Evolutionary conservation across 2,797 vertebrate genomes (phyloP), one percentile per base, ranked within the genome.

Genomic region (Chaenodraco wilsoni): DNA sequence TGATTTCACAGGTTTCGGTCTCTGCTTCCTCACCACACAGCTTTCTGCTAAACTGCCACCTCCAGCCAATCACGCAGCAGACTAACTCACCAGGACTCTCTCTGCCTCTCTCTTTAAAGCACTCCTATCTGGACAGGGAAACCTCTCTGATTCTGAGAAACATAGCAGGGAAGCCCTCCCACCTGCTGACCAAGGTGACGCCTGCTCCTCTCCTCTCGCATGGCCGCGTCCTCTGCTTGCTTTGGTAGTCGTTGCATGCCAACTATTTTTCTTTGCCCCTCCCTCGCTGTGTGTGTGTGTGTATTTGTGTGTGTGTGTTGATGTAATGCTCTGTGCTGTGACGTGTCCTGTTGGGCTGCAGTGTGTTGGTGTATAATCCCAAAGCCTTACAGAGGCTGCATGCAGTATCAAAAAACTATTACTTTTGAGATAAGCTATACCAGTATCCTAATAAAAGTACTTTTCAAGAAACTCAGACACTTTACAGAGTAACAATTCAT

Each of bases 41-140:
- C 87, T 95, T 82, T 72, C 88, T 84, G 76, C 87, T 79, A 69
- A 84, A 79, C 74, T 40, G 21, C 78, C 85, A 80, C 77, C 6
- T 70, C 40, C 70, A 59, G 44, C 59, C 82, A 79, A 63, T 78
- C 83, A 67, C 51, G 31, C 77, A 46, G 45, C 75, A 72, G 52
- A 84, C 78, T 77, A 45, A 89, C 40, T 86, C 85, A 83, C 74
- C 13, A 9, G 23, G 57, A 60, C 65, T 82, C 71, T 85, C 65
- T 81, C 59, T 72, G 6, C 66, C 37, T 79, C 5, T 83, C 66
- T 87, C 63, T 84, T 92, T 91, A 90, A 96, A 99, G 97, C 98
- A 98, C 95, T 97, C 97, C 93, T 99, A 99, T 96, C 95, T 99
- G 97, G 98, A 99, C 97, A 98, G 96, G 95, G 97, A 99, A 96